Base-by-base conservation (phyloP, 2,113 vertebrate genomes). In the Podarcis muralis region DNA sequence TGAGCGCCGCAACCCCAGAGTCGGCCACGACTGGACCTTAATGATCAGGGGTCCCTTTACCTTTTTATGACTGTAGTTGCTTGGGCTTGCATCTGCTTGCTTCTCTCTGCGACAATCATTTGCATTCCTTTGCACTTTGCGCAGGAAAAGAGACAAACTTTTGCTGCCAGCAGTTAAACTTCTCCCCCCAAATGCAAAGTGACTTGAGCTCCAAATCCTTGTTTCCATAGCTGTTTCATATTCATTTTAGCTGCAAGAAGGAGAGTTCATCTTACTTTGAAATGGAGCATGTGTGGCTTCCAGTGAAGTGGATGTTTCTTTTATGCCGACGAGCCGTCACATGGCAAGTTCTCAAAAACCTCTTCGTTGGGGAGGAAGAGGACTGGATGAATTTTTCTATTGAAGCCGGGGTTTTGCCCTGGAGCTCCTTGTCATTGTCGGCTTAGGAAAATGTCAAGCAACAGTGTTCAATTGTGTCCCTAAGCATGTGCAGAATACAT, bases 321-420 rank as follows among this genome's bases (percentile, higher is more conserved):
- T 92, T 88, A 85, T 83, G 79, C 85, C 18, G 77, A 92, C 90
- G 65, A 90, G 91, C 30, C 1, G 40, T 81, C 83, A 72, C 25
- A 2, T 83, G 87, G 48, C 8, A 88, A 89, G 32, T 90, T 92
- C 88, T 23, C 75, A 25, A 87, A 87, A 91, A 86, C 88, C 84
- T 81, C 5, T 68, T 87, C 6, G 6, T 35, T 16, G 32, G 48
- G 48, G 48, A 53, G 48, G 48, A 11, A 53, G 11, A 12, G 48
- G 48, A 53, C 48, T 53, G 12, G 48, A 53, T 53, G 48, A 2
- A 3, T 53, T 53, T 53, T 11, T 53, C 48, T 53, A 53, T 53
- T 2, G 23, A 87, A 88, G 66, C 37, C 12, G 5, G 23, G 35
- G 1, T 68, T 35, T 85, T 77, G 75, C 0, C 0, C 83, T 86